Percentiles rank a stretch among this genome's conserved stretches.
Conservation (phyloP, 2,113 vertebrate genomes). For the Mobula birostris region DNA sequence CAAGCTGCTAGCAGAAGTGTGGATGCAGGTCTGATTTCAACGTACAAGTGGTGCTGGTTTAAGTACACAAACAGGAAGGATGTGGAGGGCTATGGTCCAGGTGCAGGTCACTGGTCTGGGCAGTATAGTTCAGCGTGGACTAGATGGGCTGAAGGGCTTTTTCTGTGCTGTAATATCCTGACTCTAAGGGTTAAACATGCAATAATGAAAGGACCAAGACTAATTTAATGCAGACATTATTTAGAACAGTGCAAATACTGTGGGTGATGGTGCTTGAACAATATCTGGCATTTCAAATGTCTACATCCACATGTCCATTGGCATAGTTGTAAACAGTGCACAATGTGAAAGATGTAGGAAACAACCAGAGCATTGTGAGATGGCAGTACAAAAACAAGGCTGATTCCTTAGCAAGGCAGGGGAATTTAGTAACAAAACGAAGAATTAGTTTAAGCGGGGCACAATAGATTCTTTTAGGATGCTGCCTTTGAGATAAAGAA, state of each 20-base stretch:
- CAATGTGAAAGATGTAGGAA: neutral
- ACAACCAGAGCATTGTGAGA: constrained; percentile 8
- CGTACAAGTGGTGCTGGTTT: too few species aligned
- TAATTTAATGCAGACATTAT: neutral
- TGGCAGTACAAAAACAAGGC: neutral
- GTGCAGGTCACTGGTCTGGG: too few species aligned
- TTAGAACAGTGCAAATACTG: neutral
- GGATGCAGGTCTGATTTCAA: too few species aligned
- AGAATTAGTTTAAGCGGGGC: neutral
- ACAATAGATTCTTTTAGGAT: constrained; percentile 2
- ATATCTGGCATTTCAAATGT: neutral
- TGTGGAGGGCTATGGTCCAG: too few species aligned
- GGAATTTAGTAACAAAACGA: neutral
- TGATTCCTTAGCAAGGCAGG: neutral
- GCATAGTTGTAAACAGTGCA: neutral
- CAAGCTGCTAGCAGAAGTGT: too few species aligned
- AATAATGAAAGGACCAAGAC: neutral
- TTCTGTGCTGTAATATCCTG: too few species aligned
- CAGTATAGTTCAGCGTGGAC: too few species aligned
- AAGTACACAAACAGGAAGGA: too few species aligned
- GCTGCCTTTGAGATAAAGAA: neutral
- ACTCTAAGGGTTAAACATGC: neutral
- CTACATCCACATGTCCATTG: too few species aligned
- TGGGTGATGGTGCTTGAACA: neutral
- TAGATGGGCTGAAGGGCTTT: too few species aligned